Evolutionary conservation across 92 coral and sea anemone species (phyloP).

Genomic region (Ricordea florida): DNA sequence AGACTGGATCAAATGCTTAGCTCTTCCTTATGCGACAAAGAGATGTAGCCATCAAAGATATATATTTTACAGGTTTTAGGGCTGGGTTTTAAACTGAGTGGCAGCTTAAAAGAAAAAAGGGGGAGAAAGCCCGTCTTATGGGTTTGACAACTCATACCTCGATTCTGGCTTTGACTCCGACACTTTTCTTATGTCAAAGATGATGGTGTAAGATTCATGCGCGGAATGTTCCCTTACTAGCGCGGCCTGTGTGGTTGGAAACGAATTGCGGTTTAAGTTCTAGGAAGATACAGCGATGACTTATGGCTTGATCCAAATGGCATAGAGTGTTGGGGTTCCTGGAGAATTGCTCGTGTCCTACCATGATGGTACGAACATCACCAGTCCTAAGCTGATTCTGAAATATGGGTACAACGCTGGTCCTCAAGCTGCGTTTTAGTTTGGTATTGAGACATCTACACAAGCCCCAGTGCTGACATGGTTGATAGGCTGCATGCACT

Average conservation of each 20-base stretch:
- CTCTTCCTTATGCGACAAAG: too few relatives aligned
- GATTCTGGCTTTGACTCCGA: slow-evolving; percentile 49
- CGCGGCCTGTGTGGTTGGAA: slow-evolving; percentile 86
- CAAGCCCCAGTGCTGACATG: slow-evolving; percentile 63
- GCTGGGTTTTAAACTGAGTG: too few relatives aligned
- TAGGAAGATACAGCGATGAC: slow-evolving; percentile 18
- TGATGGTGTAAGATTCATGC: slow-evolving; percentile 50
- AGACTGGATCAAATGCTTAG: too few relatives aligned
- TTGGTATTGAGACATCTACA: slow-evolving; percentile 64
- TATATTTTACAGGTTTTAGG: too few relatives aligned
- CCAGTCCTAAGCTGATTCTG: slow-evolving; percentile 17
- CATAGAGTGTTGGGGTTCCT: slow-evolving; percentile 21
- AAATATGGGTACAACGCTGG: slow-evolving; percentile 46
- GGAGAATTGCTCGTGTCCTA: slow-evolving; percentile 82
- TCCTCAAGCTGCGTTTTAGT: neutral
- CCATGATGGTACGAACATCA: slow-evolving; percentile 58
- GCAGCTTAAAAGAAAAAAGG: too few relatives aligned
- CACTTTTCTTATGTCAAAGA: slow-evolving; percentile 44
- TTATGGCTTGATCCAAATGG: slow-evolving; percentile 72
- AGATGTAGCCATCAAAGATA: too few relatives aligned
- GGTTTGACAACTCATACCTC: neutral
- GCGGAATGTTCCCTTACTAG: slow-evolving; percentile 57
- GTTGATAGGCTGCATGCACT: slow-evolving; percentile 41
- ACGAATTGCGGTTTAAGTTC: slow-evolving; percentile 56
- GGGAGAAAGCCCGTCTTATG: neutral